Evolutionary conservation across 2,888 invertebrate species (phyloP).

Genomic region (Diadromus collaris): DNA sequence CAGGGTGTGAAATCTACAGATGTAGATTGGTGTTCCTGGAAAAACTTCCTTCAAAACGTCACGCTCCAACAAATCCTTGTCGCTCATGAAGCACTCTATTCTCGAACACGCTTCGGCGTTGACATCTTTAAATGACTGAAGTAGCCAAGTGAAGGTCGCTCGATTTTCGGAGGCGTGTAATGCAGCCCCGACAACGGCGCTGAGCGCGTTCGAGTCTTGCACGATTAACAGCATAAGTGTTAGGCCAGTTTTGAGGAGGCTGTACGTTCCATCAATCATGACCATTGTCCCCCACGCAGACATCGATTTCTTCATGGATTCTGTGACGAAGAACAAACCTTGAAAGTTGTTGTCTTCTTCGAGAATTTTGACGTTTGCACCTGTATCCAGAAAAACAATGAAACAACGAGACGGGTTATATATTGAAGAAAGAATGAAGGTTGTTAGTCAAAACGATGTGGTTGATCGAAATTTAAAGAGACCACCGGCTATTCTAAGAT

Average conservation of each 20-base stretch:
- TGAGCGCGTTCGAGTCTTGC: conserved; percentile 52
- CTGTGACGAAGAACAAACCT: conserved; percentile 51
- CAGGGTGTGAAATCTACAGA: conserved; percentile 49
- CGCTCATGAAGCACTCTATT: conserved; percentile 58
- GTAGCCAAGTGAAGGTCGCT: conserved; percentile 49
- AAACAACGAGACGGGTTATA: no score
- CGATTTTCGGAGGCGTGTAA: conserved; percentile 53
- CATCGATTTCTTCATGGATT: conserved; percentile 50
- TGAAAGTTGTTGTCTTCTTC: conserved; percentile 28
- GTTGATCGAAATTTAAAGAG: no score
- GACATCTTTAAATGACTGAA: conserved; percentile 46
- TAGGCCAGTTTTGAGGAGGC: conserved; percentile 42
- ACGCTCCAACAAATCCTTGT: conserved; percentile 58
- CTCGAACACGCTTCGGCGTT: conserved; percentile 17
- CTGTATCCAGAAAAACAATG: neutral
- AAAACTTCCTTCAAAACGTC: conserved; percentile 46
- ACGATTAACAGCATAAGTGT: conserved; percentile 42
- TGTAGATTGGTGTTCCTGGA: conserved; percentile 35
- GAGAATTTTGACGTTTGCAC: neutral
- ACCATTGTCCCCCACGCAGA: conserved; percentile 52
- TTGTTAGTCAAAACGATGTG: no score
- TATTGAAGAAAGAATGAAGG: no score
- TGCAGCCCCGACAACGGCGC: conserved; percentile 50
- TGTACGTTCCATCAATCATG: conserved; percentile 58
- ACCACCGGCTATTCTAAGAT: no score